Evolutionary conservation across 2,888 invertebrate genomes (phyloP).

Genomic region (Acanthosepion pharaonis): DNA sequence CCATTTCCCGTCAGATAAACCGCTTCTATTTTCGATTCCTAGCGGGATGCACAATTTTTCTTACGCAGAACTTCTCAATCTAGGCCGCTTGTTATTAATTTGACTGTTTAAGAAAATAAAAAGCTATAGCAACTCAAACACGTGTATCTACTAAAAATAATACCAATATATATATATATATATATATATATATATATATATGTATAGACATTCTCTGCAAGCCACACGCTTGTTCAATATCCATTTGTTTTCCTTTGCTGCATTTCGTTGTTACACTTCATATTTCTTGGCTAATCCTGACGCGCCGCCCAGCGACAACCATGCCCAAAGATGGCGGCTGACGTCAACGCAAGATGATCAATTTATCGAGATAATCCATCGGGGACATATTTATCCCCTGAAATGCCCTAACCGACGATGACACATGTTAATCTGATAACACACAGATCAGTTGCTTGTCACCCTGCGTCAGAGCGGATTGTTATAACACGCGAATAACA

Average conservation of each 20-base stretch:
- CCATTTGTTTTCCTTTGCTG: neutral
- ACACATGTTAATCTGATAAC: conserved; percentile 23
- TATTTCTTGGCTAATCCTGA: conserved; percentile 14
- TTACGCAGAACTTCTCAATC: no score
- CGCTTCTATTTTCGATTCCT: no score
- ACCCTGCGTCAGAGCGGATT: neutral
- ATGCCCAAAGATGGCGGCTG: neutral
- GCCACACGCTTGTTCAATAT: neutral
- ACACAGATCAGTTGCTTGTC: conserved; percentile 33
- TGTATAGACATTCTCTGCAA: neutral
- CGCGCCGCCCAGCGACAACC: neutral
- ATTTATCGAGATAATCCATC: conserved; percentile 22
- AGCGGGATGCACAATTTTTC: no score
- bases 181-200: neutral
- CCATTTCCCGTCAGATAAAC: no score
- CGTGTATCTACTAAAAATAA: no score
- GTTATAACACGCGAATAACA: neutral
- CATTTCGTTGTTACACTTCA: neutral
- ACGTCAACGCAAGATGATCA: conserved; percentile 33
- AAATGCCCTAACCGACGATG: conserved; percentile 33
- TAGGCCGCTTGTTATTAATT: no score
- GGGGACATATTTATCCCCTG: conserved; percentile 33
- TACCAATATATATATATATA: neutral
- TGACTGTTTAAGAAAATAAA: no score
- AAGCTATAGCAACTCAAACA: no score